These are phyloP conservation scores for Etheostoma spectabile DNA, from an alignment of 2,113 vertebrate species.

Conservation along the genomic window DNA sequence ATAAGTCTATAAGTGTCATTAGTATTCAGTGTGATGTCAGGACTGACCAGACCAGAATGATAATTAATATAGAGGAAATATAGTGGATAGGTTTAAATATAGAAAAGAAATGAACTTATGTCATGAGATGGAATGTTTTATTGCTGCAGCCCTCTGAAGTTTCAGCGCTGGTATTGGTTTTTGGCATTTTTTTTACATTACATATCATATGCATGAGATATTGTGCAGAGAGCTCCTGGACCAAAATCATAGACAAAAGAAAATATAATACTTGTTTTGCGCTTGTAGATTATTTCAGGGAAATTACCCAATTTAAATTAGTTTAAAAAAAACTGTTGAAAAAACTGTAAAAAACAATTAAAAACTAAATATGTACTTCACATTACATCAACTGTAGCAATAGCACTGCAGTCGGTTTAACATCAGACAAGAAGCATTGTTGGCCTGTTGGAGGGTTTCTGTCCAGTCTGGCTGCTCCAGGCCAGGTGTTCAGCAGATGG, in stretches of 20 bases:
- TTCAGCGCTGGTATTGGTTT: not conserved
- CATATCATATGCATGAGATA: not conserved
- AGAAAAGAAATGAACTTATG: not conserved
- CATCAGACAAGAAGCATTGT: not conserved
- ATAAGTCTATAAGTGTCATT: too few relatives aligned
- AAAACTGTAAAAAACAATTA: too few relatives aligned
- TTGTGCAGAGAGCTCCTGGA: not conserved
- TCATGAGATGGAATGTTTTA: not conserved
- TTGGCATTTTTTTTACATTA: not conserved
- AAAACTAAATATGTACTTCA: not conserved
- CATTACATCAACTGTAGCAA: not conserved
- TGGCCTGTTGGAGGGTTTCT: not conserved
- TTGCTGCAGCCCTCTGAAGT: not conserved
- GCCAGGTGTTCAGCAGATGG: conserved; percentile 37
- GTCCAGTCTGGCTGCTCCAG: not conserved
- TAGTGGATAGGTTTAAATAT: not conserved
- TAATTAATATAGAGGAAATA: not conserved
- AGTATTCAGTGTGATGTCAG: not conserved
- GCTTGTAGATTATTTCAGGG: not conserved
- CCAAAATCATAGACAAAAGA: not conserved
- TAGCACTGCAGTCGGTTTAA: not conserved
- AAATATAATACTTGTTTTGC: not conserved
- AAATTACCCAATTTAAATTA: not conserved
- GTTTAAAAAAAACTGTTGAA: too few relatives aligned
- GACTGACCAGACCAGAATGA: not conserved